Evolutionary conservation across 2,797 vertebrate species (phyloP).

Genomic region (Phalanger gymnotis): DNA sequence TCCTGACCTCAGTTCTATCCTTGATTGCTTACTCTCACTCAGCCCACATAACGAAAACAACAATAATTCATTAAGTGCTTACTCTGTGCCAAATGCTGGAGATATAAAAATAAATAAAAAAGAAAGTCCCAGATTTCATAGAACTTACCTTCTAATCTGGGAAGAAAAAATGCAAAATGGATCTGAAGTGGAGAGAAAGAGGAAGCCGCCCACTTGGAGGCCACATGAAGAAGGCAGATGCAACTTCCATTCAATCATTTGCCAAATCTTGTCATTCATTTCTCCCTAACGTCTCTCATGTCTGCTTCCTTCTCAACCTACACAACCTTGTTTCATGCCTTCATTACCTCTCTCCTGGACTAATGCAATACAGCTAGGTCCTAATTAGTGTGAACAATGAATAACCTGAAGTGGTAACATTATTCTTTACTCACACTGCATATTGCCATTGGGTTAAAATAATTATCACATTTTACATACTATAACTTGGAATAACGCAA

Average conservation of each 20-base stretch:
- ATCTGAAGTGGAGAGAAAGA: not conserved
- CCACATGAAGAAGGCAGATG: not conserved
- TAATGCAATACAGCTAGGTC: not conserved
- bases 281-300: not conserved
- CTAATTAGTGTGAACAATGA: not conserved
- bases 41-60: not conserved
- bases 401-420: not conserved
- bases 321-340: not conserved
- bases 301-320: not conserved
- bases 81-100: not conserved
- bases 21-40: not conserved
- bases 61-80: not conserved
- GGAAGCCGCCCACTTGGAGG: not conserved
- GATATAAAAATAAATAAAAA: not conserved
- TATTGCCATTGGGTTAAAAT: not conserved
- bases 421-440: not conserved
- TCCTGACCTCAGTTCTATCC: not conserved
- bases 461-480: not conserved
- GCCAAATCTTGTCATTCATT: not conserved
- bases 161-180: not conserved
- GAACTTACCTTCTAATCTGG: not conserved
- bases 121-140: not conserved
- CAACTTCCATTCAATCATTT: not conserved
- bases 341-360: not conserved
- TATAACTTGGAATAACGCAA: not conserved